Percentiles rank a stretch among this genome's conserved stretches.
phyloP scores from a whole-genome alignment of 2,113 vertebrate genomes.

The Eudyptes chrysolophus region DNA sequence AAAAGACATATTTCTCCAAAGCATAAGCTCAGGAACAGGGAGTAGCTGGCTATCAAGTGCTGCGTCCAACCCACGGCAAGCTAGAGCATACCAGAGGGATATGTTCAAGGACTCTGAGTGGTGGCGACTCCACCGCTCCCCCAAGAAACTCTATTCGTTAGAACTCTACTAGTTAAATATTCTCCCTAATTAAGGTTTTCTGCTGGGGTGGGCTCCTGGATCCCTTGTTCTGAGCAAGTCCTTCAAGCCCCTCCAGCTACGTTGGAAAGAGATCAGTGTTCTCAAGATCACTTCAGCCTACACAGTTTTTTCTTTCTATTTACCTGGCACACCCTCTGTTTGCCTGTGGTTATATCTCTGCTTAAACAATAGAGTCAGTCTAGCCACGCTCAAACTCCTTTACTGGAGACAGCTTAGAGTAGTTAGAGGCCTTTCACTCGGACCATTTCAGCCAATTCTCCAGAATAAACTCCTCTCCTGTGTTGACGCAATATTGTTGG shows the following conservation, averaged over 20 bases:
- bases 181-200: neutral
- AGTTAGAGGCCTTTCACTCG: neutral
- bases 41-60: rapidly evolving
- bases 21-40: neutral
- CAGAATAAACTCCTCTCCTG: neutral
- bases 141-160: neutral
- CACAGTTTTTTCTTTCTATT: neutral
- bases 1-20: neutral
- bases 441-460: neutral
- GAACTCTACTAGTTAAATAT: neutral
- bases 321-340: slow-evolving; percentile 9
- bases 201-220: neutral
- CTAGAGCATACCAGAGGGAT: neutral
- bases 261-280: neutral
- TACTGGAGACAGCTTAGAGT: neutral
- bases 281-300: neutral
- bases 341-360: neutral
- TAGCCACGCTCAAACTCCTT: neutral
- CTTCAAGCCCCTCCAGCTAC: neutral
- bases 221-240: neutral
- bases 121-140: neutral
- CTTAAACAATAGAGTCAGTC: neutral
- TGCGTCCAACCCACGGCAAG: neutral
- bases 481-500: neutral
- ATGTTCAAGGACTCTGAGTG: neutral